Evolutionary conservation across 2,797 vertebrate species (phyloP).

Genomic region (Argentina silus): DNA sequence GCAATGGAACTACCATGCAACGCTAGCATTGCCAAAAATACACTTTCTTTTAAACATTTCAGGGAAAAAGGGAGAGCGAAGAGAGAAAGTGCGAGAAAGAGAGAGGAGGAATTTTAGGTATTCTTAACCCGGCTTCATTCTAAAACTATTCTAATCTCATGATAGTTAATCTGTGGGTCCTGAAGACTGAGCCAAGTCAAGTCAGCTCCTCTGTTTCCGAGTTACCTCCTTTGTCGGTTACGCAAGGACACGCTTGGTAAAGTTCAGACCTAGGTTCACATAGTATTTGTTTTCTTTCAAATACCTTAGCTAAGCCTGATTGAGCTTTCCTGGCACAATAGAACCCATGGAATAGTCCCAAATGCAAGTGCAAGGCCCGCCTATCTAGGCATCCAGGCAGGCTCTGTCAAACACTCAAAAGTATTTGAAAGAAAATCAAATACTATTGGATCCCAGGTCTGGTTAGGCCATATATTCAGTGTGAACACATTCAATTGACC

Average conservation of each 20-base stretch:
- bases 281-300: too few species aligned
- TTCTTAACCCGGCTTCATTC: neutral
- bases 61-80: neutral
- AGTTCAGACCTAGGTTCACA: too few species aligned
- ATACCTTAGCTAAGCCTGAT: too few species aligned
- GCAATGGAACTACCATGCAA: constrained; percentile 63
- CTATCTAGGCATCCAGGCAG: neutral
- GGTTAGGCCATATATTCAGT: neutral
- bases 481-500: constrained; percentile 1
- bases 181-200: neutral
- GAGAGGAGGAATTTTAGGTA: constrained; percentile 9
- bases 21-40: constrained; percentile 14
- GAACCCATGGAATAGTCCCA: too few species aligned
- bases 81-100: neutral
- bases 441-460: neutral
- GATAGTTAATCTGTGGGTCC: neutral
- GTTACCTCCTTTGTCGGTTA: too few species aligned
- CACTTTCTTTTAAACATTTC: constrained; percentile 24
- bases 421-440: neutral
- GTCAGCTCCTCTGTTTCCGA: neutral
- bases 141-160: neutral
- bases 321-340: too few species aligned
- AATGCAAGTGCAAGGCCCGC: too few species aligned
- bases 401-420: neutral
- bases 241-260: too few species aligned